These are phyloP conservation scores for Epicampocera succincta DNA, from an alignment of 2,888 invertebrate genomes.

Conservation along the genomic window DNA sequence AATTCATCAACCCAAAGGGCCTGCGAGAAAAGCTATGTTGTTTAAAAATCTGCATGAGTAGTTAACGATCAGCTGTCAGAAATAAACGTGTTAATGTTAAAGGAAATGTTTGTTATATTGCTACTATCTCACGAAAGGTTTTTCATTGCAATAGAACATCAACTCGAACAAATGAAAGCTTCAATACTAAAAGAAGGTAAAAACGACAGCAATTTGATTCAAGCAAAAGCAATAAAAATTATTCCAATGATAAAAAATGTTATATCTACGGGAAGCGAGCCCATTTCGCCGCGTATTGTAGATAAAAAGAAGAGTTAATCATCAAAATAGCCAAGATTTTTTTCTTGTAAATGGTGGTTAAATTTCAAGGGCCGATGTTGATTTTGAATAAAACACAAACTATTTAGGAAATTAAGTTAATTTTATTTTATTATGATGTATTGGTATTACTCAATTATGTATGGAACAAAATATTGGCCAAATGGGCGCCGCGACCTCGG, in stretches of 20 bases:
- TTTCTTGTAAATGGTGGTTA: too few relatives aligned
- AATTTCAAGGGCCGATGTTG: too few relatives aligned
- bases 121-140: conserved; percentile 66
- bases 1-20: conserved; percentile 45
- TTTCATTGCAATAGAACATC: conserved; percentile 65
- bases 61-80: conserved; percentile 47
- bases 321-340: conserved; percentile 10
- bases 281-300: conserved; percentile 31
- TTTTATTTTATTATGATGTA: too few relatives aligned
- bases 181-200: too few relatives aligned
- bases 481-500: too few relatives aligned
- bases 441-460: too few relatives aligned
- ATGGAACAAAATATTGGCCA: too few relatives aligned
- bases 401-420: too few relatives aligned
- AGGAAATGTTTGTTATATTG: conserved; percentile 57
- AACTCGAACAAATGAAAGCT: too few relatives aligned
- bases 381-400: too few relatives aligned
- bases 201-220: background rate
- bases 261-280: conserved; percentile 28
- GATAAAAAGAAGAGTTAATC: background rate
- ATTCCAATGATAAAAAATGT: conserved; percentile 14
- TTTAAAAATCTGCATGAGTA: conserved; percentile 46
- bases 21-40: conserved; percentile 45
- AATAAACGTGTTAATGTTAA: conserved; percentile 29
- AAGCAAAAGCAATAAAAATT: conserved; percentile 11